Percentiles rank a stretch among this genome's conserved stretches.
These are phyloP conservation scores for Mythimna pallens DNA, from an alignment of 2,888 invertebrate species.

Conservation along the genomic window DNA sequence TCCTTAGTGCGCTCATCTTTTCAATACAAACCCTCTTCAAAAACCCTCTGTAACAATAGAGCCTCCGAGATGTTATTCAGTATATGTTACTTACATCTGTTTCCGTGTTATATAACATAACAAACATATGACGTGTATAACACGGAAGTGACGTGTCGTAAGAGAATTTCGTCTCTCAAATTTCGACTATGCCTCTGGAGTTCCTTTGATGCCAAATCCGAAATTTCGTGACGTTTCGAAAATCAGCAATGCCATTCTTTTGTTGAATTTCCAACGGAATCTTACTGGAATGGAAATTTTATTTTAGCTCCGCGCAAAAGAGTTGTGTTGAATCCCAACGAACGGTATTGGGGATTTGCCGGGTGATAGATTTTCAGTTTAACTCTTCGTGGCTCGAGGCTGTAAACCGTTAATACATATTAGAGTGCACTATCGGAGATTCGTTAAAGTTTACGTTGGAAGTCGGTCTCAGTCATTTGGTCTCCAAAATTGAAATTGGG, in stretches of 20 bases:
- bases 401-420: conserved; percentile 61
- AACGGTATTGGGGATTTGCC: conserved; percentile 52
- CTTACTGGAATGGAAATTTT: conserved; percentile 58
- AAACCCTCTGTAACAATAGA: conserved; percentile 59
- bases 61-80: conserved; percentile 59
- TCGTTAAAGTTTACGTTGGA: conserved; percentile 44
- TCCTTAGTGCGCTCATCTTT: conserved; percentile 59
- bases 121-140: conserved; percentile 44
- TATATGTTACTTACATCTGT: conserved; percentile 63
- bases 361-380: conserved; percentile 61
- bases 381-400: conserved; percentile 54
- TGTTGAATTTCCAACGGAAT: conserved; percentile 51
- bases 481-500: conserved; percentile 35
- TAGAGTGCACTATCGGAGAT: conserved; percentile 54
- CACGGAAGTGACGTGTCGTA: conserved; percentile 52
- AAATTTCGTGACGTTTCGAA: conserved; percentile 57
- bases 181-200: conserved; percentile 47
- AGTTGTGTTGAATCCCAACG: conserved; percentile 44
- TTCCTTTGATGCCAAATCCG: conserved; percentile 63
- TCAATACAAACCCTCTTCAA: conserved; percentile 63
- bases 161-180: conserved; percentile 60
- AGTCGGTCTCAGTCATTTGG: conserved; percentile 46
- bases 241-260: conserved; percentile 56
- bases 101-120: conserved; percentile 53
- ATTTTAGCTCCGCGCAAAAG: conserved; percentile 43